Evolutionary conservation across 2,113 vertebrate species (phyloP).

Genomic region (Phoenicopterus ruber): DNA sequence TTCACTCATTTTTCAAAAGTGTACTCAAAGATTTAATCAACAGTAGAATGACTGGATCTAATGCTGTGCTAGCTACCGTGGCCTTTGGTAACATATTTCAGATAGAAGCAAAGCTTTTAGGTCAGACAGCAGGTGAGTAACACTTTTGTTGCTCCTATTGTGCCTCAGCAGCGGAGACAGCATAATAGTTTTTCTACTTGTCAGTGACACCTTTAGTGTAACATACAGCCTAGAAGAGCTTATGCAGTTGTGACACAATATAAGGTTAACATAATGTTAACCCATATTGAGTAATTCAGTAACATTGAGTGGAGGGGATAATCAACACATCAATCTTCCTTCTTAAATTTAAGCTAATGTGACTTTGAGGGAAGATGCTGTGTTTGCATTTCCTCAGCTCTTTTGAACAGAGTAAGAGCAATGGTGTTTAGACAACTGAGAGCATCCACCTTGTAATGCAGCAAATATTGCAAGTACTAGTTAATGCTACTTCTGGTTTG

Average conservation of each 20-base stretch:
- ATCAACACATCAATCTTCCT: neutral
- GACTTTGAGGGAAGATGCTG: neutral
- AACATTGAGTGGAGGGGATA: rapidly evolving
- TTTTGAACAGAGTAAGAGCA: neutral
- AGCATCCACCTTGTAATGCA: neutral
- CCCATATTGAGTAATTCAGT: neutral
- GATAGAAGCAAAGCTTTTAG: neutral
- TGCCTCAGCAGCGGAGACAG: neutral
- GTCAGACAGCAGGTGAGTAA: neutral
- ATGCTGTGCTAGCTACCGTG: neutral
- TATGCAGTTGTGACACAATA: neutral
- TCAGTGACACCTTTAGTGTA: neutral
- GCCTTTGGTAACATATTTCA: neutral
- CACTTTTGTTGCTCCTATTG: neutral
- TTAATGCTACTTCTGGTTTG: neutral
- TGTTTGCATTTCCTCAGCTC: neutral
- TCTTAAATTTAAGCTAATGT: neutral
- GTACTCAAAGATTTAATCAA: neutral
- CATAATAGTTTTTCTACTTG: neutral
- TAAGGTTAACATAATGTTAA: neutral
- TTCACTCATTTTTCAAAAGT: neutral
- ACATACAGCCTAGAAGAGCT: neutral
- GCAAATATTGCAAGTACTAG: neutral
- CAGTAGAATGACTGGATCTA: neutral
- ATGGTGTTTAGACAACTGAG: neutral